Percentiles rank a stretch among this genome's conserved stretches.
phyloP scores from a whole-genome alignment of 2,113 vertebrate genomes.

The Pseudopodoces humilis region DNA sequence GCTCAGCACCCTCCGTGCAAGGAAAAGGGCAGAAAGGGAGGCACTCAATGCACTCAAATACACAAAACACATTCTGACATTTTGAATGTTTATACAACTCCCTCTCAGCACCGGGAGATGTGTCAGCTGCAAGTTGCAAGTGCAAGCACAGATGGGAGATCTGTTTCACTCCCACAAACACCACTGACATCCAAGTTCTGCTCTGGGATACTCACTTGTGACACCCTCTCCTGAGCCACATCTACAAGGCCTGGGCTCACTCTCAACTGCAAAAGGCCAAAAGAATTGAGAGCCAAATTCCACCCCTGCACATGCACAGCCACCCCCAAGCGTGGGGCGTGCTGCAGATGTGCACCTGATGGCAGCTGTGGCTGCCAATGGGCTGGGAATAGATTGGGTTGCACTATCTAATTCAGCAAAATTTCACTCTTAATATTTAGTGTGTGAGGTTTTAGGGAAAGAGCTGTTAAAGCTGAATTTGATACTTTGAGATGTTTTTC shows the following conservation, averaged over 20 bases:
- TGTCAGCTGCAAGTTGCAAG: neutral
- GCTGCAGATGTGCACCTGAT: constrained; percentile 6
- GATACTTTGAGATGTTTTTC: constrained; percentile 9
- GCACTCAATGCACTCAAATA: neutral
- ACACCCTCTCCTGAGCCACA: constrained; percentile 26
- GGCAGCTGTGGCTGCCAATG: neutral
- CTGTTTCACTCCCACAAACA: neutral
- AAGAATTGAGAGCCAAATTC: constrained; percentile 17
- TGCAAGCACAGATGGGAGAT: neutral
- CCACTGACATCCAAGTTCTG: neutral
- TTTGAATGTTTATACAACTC: neutral
- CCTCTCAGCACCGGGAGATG: neutral
- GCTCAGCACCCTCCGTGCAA: neutral
- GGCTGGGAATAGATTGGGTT: neutral
- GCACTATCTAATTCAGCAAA: constrained; percentile 16
- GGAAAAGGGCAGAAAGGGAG: neutral
- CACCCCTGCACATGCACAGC: neutral
- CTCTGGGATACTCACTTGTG: neutral
- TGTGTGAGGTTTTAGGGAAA: constrained; percentile 6
- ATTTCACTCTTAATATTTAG: constrained; percentile 1
- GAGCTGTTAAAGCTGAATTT: constrained; percentile 28
- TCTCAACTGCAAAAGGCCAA: constrained; percentile 1
- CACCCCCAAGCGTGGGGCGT: fast-evolving
- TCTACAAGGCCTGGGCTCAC: neutral
- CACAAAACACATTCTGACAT: neutral